phyloP scores from a whole-genome alignment of 2,113 vertebrate genomes.

The Phasianus colchicus region DNA sequence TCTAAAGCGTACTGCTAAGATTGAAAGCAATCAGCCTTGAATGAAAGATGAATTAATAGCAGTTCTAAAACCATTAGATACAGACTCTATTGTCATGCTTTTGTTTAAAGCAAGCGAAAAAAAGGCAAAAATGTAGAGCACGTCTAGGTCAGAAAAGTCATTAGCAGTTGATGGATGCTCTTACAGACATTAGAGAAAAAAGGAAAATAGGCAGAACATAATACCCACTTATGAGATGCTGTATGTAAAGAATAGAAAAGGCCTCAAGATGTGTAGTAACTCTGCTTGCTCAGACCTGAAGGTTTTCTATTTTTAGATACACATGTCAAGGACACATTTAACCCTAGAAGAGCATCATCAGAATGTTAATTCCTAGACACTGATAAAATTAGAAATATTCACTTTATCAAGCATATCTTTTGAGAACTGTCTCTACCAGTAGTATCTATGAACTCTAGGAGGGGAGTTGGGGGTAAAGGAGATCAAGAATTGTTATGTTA shows the following conservation, averaged over 20 bases:
- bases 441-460: background rate
- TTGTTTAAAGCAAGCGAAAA: conserved; percentile 35
- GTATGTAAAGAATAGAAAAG: background rate
- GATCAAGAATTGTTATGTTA: background rate
- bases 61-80: conserved; percentile 46
- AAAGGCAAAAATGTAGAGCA: background rate
- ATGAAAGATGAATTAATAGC: conserved; percentile 48
- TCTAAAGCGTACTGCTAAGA: background rate
- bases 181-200: conserved; percentile 24
- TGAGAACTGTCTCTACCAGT: background rate
- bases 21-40: conserved; percentile 50
- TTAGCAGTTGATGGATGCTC: conserved; percentile 49
- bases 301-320: conserved; percentile 8
- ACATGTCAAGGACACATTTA: conserved; percentile 26
- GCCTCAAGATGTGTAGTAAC: conserved; percentile 9
- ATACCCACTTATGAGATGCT: background rate
- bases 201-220: conserved; percentile 30
- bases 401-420: background rate
- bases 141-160: conserved; percentile 56
- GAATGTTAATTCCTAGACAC: background rate
- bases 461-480: background rate
- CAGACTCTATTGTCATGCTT: conserved; percentile 20
- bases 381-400: background rate
- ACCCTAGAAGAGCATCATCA: background rate
- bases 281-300: background rate